phyloP scores from a whole-genome alignment of 2,888 invertebrate species.

The Lithophane ornitopus region DNA sequence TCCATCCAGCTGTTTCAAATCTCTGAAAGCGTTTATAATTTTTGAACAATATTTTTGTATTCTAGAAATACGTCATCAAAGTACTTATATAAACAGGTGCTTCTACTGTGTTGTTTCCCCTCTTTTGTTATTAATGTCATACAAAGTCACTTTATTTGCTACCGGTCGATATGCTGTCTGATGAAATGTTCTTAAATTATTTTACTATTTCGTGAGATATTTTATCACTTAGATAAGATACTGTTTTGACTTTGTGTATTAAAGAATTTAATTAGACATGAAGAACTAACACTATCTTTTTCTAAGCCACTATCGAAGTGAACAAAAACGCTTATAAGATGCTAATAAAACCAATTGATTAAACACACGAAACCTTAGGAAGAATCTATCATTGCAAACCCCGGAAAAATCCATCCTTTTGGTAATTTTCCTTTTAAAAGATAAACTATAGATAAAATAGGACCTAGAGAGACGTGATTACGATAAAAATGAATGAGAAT shows the following conservation, averaged over 20 bases:
- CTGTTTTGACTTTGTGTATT: background rate
- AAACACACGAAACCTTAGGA: slow-evolving; percentile 33
- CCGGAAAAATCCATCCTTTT: slow-evolving; percentile 24
- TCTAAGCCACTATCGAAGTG: background rate
- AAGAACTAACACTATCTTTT: background rate
- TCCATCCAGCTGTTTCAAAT: slow-evolving; percentile 20
- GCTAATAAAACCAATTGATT: slow-evolving; percentile 19
- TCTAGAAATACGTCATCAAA: slow-evolving; percentile 45
- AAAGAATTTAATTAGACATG: background rate
- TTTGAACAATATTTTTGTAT: slow-evolving; percentile 16
- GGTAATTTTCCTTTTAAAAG: slow-evolving; percentile 42
- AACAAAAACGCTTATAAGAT: slow-evolving; percentile 1
- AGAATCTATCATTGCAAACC: background rate
- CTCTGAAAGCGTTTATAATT: slow-evolving; percentile 32
- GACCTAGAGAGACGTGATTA: slow-evolving; percentile 34
- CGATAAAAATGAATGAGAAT: slow-evolving; percentile 53
- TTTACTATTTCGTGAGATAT: background rate
- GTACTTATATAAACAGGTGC: slow-evolving; percentile 54
- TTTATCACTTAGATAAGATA: background rate
- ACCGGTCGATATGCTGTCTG: slow-evolving; percentile 19
- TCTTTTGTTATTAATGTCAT: slow-evolving; percentile 49
- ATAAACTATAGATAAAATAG: slow-evolving; percentile 41
- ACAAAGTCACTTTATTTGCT: slow-evolving; percentile 15
- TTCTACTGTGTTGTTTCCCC: slow-evolving; percentile 29
- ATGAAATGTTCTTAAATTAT: background rate